These are phyloP conservation scores for pig (Sus scrofa) DNA, from an alignment of 2,113 vertebrate species.

Conservation along the genomic window T2T-Sscrofa CM000828.6:34576501-34577000, in stretches of 20 bases:
- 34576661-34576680: background rate
- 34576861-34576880: no score
- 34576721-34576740: background rate
- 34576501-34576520: background rate
- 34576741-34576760: background rate
- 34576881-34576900: no score
- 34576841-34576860: no score
- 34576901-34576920: no score
- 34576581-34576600: background rate
- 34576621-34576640: background rate
- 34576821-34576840: no score
- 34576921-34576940: no score
- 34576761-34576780: background rate
- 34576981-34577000: no score
- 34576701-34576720: accelerated
- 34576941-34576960: no score
- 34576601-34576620: background rate
- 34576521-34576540: constrained; percentile 4
- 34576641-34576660: background rate
- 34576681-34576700: background rate
- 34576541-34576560: background rate
- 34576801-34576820: background rate
- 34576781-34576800: background rate
- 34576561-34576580: background rate
- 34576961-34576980: no score